Percentiles rank a stretch among this genome's conserved stretches.
These are phyloP conservation scores for Adrianichthys oophorus DNA, from an alignment of 2,797 vertebrate genomes.

Conservation along the genomic window DNA sequence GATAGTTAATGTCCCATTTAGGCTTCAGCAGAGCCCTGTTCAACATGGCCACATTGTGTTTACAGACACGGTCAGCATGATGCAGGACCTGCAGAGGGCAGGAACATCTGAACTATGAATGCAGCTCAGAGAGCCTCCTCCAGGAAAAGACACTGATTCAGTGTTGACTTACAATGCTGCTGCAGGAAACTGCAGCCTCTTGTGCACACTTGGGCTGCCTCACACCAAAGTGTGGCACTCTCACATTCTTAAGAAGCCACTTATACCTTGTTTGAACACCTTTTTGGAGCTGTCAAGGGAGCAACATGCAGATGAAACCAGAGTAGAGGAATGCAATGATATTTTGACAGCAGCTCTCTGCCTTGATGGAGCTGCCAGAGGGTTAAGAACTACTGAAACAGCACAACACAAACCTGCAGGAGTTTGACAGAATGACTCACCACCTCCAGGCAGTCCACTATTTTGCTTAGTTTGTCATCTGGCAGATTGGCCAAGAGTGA, in stretches of 20 bases:
- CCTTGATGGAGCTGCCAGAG: conserved; percentile 33
- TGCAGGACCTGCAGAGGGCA: conserved; percentile 7
- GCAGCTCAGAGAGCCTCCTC: conserved; percentile 59
- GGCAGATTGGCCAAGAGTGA: conserved; percentile 90
- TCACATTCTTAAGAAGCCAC: conserved; percentile 76
- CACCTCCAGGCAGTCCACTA: conserved; percentile 95
- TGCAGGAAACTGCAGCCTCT: conserved; percentile 24
- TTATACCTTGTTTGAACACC: conserved; percentile 63
- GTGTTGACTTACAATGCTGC: conserved; percentile 32
- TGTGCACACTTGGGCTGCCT: conserved; percentile 21
- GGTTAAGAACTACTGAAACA: conserved; percentile 30
- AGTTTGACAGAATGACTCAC: conserved; percentile 78
- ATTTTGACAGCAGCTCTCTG: conserved; percentile 71
- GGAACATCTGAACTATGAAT: conserved; percentile 36
- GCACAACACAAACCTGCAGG: conserved; percentile 32
- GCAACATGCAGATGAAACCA: too few relatives aligned
- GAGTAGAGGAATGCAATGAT: conserved; percentile 59
- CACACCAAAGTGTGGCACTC: conserved; percentile 58
- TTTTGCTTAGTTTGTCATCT: conserved; percentile 92
- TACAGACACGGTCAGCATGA: conserved; percentile 39
- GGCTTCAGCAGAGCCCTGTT: conserved; percentile 40
- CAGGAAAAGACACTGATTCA: conserved; percentile 14
- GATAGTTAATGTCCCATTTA: conserved; percentile 40
- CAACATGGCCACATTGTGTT: conserved; percentile 35
- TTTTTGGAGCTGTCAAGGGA: conserved; percentile 46